These are phyloP conservation scores for Hirundichthys speculiger DNA, from an alignment of 2,113 vertebrate genomes.

Conservation along the genomic window DNA sequence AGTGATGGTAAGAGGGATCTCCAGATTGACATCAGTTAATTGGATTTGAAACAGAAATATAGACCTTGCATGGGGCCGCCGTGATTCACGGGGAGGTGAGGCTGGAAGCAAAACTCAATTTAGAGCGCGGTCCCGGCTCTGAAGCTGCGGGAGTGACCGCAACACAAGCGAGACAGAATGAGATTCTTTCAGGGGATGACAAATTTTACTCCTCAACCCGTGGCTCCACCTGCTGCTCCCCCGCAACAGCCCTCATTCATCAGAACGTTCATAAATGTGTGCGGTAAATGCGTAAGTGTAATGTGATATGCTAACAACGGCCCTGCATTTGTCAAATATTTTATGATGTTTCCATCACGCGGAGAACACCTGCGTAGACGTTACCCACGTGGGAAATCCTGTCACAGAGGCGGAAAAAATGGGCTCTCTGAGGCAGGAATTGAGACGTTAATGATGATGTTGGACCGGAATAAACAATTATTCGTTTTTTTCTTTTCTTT, in stretches of 20 bases:
- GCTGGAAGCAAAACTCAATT: slow-evolving; percentile 12
- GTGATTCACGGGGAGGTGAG: not conserved
- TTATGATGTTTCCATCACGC: slow-evolving; percentile 17
- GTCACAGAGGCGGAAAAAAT: slow-evolving; percentile 50
- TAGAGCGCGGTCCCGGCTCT: slow-evolving; percentile 16
- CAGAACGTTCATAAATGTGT: slow-evolving; percentile 18
- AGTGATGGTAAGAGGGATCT: slow-evolving; percentile 9
- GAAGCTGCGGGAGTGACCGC: slow-evolving; percentile 19
- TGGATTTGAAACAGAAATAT: slow-evolving; percentile 20
- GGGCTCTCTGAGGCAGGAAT: slow-evolving; percentile 29
- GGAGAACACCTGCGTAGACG: slow-evolving; percentile 33
- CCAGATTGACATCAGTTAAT: slow-evolving; percentile 35
- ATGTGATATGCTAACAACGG: slow-evolving; percentile 20
- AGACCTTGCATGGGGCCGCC: slow-evolving; percentile 9
- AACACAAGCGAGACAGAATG: slow-evolving; percentile 1
- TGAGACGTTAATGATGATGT: slow-evolving; percentile 37
- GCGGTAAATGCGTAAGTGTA: slow-evolving; percentile 20
- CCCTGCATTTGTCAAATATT: slow-evolving; percentile 32
- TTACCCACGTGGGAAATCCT: slow-evolving; percentile 41
- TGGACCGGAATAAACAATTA: slow-evolving; percentile 51
- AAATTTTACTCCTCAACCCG: slow-evolving; percentile 19
- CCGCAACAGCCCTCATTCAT: slow-evolving; percentile 21
- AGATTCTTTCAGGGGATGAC: slow-evolving; percentile 15
- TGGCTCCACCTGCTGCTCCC: slow-evolving; percentile 35
- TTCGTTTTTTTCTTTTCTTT: not conserved